Evolutionary conservation across 2,113 vertebrate genomes (phyloP).

Genomic region (Alethe diademata): DNA sequence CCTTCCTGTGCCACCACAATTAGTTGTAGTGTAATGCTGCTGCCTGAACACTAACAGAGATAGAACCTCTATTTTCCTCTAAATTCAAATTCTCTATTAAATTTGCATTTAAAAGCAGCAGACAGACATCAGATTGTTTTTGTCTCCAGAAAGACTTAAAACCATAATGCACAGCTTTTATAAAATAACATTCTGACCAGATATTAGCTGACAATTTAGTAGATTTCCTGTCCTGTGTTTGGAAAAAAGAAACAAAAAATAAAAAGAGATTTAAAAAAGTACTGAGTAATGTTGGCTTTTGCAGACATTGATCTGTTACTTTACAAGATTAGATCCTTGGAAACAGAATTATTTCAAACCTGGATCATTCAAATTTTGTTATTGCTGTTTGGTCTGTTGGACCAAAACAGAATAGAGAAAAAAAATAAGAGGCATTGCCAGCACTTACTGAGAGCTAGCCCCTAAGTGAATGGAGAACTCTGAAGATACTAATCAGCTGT

Average conservation of each 20-base stretch:
- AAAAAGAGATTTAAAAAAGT: not conserved
- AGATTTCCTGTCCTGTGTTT: not conserved
- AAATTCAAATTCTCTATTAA: not conserved
- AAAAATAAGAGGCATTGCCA: not conserved
- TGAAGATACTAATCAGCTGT: not conserved
- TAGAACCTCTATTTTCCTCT: not conserved
- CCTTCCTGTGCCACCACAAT: not conserved
- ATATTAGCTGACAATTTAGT: not conserved
- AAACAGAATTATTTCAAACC: not conserved
- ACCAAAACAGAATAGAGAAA: not conserved
- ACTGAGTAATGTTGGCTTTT: not conserved
- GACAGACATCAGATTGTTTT: not conserved
- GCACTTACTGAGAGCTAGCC: not conserved
- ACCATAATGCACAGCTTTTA: not conserved
- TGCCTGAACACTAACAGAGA: not conserved
- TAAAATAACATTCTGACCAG: not conserved
- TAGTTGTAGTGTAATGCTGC: not conserved
- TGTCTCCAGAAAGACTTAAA: not conserved
- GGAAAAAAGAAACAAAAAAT: not conserved
- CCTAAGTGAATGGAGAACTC: not conserved
- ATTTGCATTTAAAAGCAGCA: not conserved
- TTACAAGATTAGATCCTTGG: not conserved
- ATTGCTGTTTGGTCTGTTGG: not conserved
- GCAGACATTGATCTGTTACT: not conserved
- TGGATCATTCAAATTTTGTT: not conserved